phyloP scores from a whole-genome alignment of 2,888 invertebrate genomes.

The Hybos culiciformis region DNA sequence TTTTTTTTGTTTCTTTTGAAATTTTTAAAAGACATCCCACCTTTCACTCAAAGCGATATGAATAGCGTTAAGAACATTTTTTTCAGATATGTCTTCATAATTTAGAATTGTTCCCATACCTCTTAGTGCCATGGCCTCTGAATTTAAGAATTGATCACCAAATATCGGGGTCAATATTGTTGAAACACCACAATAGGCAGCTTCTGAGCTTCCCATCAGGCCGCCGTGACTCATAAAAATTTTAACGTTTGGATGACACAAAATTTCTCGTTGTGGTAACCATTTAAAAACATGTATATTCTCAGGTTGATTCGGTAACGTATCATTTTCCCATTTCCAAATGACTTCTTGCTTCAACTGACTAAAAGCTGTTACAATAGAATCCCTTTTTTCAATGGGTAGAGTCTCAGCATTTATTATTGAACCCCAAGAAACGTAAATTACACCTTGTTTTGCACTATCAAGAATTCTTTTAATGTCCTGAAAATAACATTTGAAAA shows the following conservation, averaged over 20 bases:
- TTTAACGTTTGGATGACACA: slow-evolving; percentile 57
- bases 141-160: slow-evolving; percentile 51
- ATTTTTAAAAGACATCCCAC: slow-evolving; percentile 26
- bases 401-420: slow-evolving; percentile 48
- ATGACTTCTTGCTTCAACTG: slow-evolving; percentile 46
- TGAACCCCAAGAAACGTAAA: slow-evolving; percentile 59
- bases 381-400: slow-evolving; percentile 40
- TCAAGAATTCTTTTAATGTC: slow-evolving; percentile 46
- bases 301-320: slow-evolving; percentile 41
- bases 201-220: slow-evolving; percentile 54
- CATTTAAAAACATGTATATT: slow-evolving; percentile 52
- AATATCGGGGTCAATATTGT: slow-evolving; percentile 51
- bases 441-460: slow-evolving; percentile 45
- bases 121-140: slow-evolving; percentile 39
- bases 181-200: slow-evolving; percentile 50
- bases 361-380: slow-evolving; percentile 43
- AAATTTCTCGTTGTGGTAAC: slow-evolving; percentile 58
- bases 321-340: slow-evolving; percentile 58
- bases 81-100: slow-evolving; percentile 39
- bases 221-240: slow-evolving; percentile 63
- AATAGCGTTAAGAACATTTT: slow-evolving; percentile 38
- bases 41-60: slow-evolving; percentile 33
- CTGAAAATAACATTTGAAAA: slow-evolving; percentile 18
- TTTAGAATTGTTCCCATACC: slow-evolving; percentile 42
- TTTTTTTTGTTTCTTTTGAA: background rate